phyloP scores from a whole-genome alignment of 2,888 invertebrate species.

The Phymatocera aterrima region DNA sequence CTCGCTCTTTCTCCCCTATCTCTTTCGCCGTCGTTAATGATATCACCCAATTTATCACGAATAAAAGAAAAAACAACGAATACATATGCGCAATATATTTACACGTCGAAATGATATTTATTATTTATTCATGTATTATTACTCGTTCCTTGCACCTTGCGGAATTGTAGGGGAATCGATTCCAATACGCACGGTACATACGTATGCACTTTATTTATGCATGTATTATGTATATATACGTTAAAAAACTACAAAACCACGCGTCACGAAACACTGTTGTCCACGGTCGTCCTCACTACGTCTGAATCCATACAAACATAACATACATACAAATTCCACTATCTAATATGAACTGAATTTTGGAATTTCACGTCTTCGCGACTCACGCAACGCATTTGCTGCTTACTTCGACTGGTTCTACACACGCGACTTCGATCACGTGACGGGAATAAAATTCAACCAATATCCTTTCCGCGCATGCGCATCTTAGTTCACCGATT shows the following conservation, averaged over 20 bases:
- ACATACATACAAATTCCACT: too few relatives aligned
- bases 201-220: background rate
- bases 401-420: slow-evolving; percentile 3
- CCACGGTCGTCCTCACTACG: too few relatives aligned
- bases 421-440: slow-evolving; percentile 2
- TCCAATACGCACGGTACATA: slow-evolving; percentile 10
- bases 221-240: background rate
- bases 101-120: background rate
- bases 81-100: slow-evolving; percentile 42
- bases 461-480: background rate
- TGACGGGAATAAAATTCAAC: slow-evolving; percentile 2
- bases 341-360: too few relatives aligned
- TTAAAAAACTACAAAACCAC: slow-evolving; percentile 10
- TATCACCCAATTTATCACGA: background rate
- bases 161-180: background rate
- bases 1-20: background rate
- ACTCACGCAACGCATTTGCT: background rate
- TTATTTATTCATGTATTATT: background rate
- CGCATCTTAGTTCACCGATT: too few relatives aligned
- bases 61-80: slow-evolving; percentile 31
- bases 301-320: too few relatives aligned
- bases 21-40: background rate
- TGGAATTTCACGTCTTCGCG: slow-evolving; percentile 25
- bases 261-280: slow-evolving; percentile 7
- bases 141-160: background rate